phyloP scores from a whole-genome alignment of 2,888 invertebrate genomes.

The Charanyca ferruginea region DNA sequence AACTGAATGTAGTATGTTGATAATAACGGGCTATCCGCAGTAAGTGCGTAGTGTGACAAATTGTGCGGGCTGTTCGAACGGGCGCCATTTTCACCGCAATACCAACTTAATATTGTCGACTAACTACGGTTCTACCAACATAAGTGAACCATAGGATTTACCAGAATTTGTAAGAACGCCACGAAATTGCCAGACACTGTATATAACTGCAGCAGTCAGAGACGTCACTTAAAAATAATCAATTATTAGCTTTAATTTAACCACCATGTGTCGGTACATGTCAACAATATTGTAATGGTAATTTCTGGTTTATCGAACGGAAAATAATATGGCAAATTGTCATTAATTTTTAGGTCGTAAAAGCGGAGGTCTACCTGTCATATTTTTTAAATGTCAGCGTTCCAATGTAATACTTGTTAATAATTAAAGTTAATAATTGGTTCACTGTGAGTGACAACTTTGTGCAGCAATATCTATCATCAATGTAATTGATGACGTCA shows the following conservation, averaged over 20 bases:
- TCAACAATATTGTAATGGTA: no score
- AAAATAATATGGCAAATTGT: no score
- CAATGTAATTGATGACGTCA: conserved; percentile 47
- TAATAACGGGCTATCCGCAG: conserved; percentile 17
- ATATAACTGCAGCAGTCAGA: not conserved
- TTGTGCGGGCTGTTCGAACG: conserved; percentile 63
- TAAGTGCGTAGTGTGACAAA: conserved; percentile 42
- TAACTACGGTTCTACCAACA: conserved; percentile 1
- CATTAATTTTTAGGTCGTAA: no score
- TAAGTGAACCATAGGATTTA: conserved; percentile 10
- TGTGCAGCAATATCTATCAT: conserved; percentile 19
- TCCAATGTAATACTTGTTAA: no score
- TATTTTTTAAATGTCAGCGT: no score
- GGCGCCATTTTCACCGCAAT: conserved; percentile 36
- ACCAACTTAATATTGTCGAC: not conserved
- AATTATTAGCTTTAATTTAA: no score
- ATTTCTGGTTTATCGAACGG: no score
- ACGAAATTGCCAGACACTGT: conserved; percentile 47
- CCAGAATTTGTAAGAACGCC: conserved; percentile 30
- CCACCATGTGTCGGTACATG: no score
- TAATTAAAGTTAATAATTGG: no score
- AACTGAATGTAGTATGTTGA: conserved; percentile 30
- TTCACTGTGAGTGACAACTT: no score
- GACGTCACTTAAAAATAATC: no score
- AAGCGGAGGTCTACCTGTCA: no score